Evolutionary conservation across 1,140 invertebrate genomes (phyloP).

Genomic region (Paralvinella palmiformis): DNA sequence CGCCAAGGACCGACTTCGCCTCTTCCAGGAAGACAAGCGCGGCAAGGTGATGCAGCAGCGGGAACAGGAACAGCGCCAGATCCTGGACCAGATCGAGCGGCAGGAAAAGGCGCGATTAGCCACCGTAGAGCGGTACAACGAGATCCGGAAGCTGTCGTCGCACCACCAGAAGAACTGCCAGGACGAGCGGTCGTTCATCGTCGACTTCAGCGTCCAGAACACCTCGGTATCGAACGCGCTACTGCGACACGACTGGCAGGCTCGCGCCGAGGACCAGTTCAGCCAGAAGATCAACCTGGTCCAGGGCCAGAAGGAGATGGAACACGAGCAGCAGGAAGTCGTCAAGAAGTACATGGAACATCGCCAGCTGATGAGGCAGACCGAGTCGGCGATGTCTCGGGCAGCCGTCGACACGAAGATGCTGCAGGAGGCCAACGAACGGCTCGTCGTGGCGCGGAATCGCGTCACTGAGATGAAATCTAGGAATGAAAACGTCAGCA

Average conservation of each 20-base stretch:
- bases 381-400: conserved; percentile 35
- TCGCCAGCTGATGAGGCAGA: conserved; percentile 43
- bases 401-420: conserved; percentile 38
- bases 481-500: conserved; percentile 13
- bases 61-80: conserved; percentile 29
- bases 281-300: conserved; percentile 25
- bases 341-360: conserved; percentile 44
- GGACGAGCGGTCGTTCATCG: conserved; percentile 36
- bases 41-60: conserved; percentile 29
- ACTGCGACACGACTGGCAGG: conserved; percentile 40
- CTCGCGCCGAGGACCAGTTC: conserved; percentile 30
- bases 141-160: conserved; percentile 28
- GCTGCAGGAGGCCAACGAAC: conserved; percentile 41
- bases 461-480: conserved; percentile 38
- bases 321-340: conserved; percentile 38
- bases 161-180: conserved; percentile 29
- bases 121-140: conserved; percentile 36
- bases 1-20: conserved; percentile 35
- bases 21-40: conserved; percentile 38
- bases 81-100: conserved; percentile 32
- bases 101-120: conserved; percentile 31
- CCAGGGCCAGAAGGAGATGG: conserved; percentile 19
- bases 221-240: conserved; percentile 47
- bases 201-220: conserved; percentile 45
- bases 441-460: conserved; percentile 32